Evolutionary conservation across 2,113 vertebrate species (phyloP).

Genomic region (Burhinus oedicnemus): DNA sequence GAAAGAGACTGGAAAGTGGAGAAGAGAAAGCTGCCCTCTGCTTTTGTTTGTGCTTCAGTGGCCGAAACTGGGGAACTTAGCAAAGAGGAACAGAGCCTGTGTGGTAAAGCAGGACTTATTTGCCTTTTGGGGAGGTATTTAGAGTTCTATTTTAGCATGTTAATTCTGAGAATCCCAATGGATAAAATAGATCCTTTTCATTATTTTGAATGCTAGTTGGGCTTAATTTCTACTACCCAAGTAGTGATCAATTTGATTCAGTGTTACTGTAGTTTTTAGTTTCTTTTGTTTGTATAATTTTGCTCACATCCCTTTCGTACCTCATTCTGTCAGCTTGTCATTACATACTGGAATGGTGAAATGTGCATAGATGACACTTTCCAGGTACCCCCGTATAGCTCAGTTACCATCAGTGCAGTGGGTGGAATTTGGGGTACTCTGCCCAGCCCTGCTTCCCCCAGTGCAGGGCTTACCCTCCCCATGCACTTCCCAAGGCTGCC

Average conservation of each 20-base stretch:
- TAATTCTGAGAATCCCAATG: neutral
- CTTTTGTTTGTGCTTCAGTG: neutral
- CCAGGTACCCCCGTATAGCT: neutral
- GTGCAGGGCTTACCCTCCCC: too few species aligned
- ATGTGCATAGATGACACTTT: neutral
- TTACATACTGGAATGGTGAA: neutral
- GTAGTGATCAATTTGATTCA: neutral
- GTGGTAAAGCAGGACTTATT: neutral
- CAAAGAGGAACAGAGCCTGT: neutral
- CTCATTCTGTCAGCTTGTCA: accelerated
- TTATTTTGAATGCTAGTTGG: neutral
- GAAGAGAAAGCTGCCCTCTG: neutral
- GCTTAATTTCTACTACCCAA: neutral
- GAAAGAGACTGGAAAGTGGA: neutral
- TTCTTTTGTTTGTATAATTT: neutral
- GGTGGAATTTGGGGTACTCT: neutral
- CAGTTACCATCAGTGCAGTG: accelerated
- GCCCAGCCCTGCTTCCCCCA: neutral
- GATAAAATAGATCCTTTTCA: neutral
- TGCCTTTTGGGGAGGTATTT: neutral
- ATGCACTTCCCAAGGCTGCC: neutral
- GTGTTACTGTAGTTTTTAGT: neutral
- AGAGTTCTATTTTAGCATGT: neutral
- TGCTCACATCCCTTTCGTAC: neutral
- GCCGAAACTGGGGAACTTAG: neutral